These are phyloP conservation scores for Chorisops tibialis DNA, from an alignment of 2,888 invertebrate species.

Conservation along the genomic window DNA sequence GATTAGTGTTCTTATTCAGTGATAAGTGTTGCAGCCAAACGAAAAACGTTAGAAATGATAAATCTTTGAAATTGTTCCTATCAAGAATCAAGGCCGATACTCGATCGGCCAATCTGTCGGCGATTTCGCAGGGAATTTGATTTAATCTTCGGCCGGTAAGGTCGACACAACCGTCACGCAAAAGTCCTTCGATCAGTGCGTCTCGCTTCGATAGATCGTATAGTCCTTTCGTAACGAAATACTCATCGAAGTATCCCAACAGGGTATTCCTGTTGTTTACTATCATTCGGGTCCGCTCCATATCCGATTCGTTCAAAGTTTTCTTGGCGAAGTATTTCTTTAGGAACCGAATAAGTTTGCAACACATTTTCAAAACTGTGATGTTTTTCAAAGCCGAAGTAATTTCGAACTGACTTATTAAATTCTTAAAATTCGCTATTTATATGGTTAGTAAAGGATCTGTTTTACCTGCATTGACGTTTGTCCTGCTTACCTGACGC, in stretches of 20 bases:
- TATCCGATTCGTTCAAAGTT: too few species aligned
- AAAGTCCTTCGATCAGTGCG: neutral
- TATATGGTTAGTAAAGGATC: too few species aligned
- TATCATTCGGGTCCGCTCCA: neutral
- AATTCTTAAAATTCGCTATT: too few species aligned
- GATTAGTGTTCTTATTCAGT: constrained; percentile 2
- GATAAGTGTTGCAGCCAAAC: neutral
- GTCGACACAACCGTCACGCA: constrained; percentile 6
- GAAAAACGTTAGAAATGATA: constrained; percentile 1
- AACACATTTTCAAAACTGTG: too few species aligned
- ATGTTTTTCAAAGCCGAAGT: too few species aligned
- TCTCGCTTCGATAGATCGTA: neutral
- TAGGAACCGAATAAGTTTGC: too few species aligned
- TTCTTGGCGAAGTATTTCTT: too few species aligned
- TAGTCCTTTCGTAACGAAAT: neutral
- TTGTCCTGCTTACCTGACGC: too few species aligned
- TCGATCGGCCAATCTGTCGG: neutral
- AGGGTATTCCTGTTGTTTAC: neutral
- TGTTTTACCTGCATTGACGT: too few species aligned
- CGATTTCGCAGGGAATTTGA: constrained; percentile 17
- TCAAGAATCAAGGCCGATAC: constrained; percentile 1
- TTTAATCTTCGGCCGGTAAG: neutral
- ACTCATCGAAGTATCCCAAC: constrained; percentile 15
- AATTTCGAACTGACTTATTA: too few species aligned
- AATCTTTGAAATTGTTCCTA: constrained; percentile 14